Evolutionary conservation across 1,140 invertebrate genomes (phyloP).

Genomic region (Amphibalanus amphitrite): DNA sequence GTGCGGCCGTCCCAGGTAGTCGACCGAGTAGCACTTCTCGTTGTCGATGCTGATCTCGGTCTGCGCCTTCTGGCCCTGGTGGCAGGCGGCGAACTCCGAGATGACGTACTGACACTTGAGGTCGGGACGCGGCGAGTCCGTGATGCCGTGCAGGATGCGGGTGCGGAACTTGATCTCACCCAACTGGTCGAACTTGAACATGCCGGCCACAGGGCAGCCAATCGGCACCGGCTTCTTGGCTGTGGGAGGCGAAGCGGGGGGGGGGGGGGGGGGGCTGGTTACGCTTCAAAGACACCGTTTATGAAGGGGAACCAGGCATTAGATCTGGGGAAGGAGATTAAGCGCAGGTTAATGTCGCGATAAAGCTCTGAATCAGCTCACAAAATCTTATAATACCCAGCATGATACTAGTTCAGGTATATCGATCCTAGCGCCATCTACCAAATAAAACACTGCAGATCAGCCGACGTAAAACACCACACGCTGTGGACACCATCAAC

Average conservation of each 20-base stretch:
- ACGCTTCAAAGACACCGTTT: no score
- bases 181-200: slow-evolving; percentile 79
- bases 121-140: slow-evolving; percentile 33
- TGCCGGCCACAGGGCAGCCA: slow-evolving; percentile 86
- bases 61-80: slow-evolving; percentile 28
- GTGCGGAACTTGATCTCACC: slow-evolving; percentile 31
- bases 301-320: no score
- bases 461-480: no score
- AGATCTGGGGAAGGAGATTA: no score
- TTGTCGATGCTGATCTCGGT: slow-evolving; percentile 34
- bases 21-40: slow-evolving; percentile 37
- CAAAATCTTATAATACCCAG: no score
- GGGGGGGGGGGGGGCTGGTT: no score
- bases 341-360: no score
- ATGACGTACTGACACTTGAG: slow-evolving; percentile 33
- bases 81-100: slow-evolving; percentile 33
- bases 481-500: no score
- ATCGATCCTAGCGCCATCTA: no score
- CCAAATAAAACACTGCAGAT: no score
- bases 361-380: no score
- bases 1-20: slow-evolving; percentile 36
- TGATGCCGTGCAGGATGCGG: slow-evolving; percentile 36
- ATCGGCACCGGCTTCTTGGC: slow-evolving; percentile 82
- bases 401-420: no score
- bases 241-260: slow-evolving; percentile 22